phyloP scores from a whole-genome alignment of 37 sponge, comb jelly and placozoan genomes.

The Agelas oroides region DNA sequence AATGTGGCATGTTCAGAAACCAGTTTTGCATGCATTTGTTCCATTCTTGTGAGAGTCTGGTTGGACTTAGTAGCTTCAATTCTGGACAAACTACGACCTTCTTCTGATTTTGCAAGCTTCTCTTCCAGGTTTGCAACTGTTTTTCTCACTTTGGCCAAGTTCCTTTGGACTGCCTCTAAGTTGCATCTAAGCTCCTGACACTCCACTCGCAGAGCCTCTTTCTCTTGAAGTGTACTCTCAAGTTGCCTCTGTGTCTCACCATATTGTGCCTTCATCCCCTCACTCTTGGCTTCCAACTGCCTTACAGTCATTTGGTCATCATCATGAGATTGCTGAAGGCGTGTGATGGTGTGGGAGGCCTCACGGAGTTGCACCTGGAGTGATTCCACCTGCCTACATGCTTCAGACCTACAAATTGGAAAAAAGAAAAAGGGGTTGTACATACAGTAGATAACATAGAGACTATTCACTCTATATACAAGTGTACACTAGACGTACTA shows the following conservation, averaged over 20 bases:
- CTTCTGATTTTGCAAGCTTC: constrained; percentile 31
- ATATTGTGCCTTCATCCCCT: constrained; percentile 37
- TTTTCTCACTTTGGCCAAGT: constrained; percentile 13
- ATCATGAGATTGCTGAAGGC: constrained; percentile 20
- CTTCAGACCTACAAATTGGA: constrained; percentile 2
- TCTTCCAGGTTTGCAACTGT: constrained; percentile 16
- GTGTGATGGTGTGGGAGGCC: constrained; percentile 12
- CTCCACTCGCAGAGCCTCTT: constrained; percentile 18
- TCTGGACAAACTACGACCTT: neutral
- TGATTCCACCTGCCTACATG: constrained; percentile 30
- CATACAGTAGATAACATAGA: no score
- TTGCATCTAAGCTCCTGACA: constrained; percentile 18
- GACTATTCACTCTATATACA: no score
- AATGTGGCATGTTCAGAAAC: constrained; percentile 37
- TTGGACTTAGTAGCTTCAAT: constrained; percentile 12
- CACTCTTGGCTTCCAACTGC: constrained; percentile 37
- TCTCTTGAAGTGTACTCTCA: constrained; percentile 32
- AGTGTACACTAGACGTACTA: no score
- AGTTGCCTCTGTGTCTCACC: constrained; percentile 36
- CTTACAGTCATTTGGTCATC: constrained; percentile 40
- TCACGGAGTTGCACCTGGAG: constrained; percentile 43
- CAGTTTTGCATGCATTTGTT: constrained; percentile 39
- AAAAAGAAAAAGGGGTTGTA: neutral
- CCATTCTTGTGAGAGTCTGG: constrained; percentile 6
- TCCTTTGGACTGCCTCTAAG: constrained; percentile 13